A percentile compares a stretch with the other conserved stretches of the same genome.
Evolutionary conservation across 1,140 invertebrate species (phyloP).

Genomic region (Drosophila kurseongensis): DNA sequence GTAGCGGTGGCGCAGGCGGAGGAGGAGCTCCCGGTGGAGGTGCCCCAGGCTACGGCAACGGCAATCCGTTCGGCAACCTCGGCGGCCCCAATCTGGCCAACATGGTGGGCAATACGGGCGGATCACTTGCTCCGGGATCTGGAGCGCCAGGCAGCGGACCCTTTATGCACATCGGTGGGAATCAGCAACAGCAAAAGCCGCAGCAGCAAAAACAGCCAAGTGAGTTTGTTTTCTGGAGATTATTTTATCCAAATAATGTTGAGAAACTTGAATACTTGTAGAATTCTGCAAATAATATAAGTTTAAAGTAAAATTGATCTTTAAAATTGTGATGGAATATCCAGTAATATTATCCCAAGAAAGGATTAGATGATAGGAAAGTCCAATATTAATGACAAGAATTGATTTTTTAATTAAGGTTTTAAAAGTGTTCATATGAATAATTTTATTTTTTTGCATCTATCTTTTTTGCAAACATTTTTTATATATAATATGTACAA

Average conservation of each 20-base stretch:
- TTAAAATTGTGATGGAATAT: too few species aligned
- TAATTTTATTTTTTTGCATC: too few species aligned
- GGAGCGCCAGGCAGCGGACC: conserved; percentile 86
- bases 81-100: conserved; percentile 66
- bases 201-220: conserved; percentile 90
- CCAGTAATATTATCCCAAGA: too few species aligned
- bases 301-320: background rate
- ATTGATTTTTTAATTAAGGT: background rate
- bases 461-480: too few species aligned
- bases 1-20: conserved; percentile 34
- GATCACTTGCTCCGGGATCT: conserved; percentile 85
- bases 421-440: too few species aligned
- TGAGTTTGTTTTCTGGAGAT: conserved; percentile 86
- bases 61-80: conserved; percentile 79
- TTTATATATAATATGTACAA: too few species aligned
- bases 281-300: background rate
- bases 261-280: too few species aligned
- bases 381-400: background rate
- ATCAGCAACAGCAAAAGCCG: conserved; percentile 86
- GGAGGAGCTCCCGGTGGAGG: conserved; percentile 42
- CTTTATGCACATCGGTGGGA: conserved; percentile 84
- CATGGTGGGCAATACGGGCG: conserved; percentile 65
- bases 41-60: conserved; percentile 60
- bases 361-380: too few species aligned
- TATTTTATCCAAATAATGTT: too few species aligned